Evolutionary conservation across 2,113 vertebrate genomes (phyloP).

Genomic region (Nanorana parkeri): DNA sequence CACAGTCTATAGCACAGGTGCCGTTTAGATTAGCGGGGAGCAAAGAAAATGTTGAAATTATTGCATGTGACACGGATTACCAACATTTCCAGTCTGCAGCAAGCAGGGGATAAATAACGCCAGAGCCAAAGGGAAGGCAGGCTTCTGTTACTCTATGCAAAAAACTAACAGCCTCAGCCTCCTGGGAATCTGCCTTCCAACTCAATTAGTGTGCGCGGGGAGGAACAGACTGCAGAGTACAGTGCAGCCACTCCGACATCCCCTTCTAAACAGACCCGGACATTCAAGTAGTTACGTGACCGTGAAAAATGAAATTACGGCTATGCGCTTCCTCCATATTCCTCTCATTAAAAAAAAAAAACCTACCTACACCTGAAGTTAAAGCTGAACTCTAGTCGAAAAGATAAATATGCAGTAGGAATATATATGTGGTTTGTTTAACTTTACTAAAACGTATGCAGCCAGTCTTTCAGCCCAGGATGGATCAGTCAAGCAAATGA

Average conservation of each 20-base stretch:
- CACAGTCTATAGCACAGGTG: not conserved
- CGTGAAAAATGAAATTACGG: not conserved
- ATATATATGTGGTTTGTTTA: no score
- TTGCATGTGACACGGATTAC: slow-evolving; percentile 44
- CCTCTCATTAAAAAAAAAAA: not conserved
- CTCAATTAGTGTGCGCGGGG: slow-evolving; percentile 41
- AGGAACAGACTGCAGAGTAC: not conserved
- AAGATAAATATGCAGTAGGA: no score
- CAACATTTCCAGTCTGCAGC: slow-evolving; percentile 47
- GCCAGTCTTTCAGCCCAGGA: no score
- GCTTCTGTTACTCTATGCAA: slow-evolving; percentile 33
- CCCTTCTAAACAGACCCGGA: not conserved
- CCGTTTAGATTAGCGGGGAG: slow-evolving; percentile 7
- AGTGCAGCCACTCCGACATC: not conserved
- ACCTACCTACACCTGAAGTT: no score
- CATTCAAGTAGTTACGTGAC: not conserved
- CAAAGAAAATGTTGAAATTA: slow-evolving; percentile 18
- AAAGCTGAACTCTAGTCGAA: no score
- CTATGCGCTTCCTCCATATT: not conserved
- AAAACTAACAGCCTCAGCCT: slow-evolving; percentile 46
- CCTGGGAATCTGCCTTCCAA: slow-evolving; percentile 42
- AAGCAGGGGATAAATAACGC: slow-evolving; percentile 47
- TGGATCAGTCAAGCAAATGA: no score
- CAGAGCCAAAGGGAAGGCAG: slow-evolving; percentile 38
- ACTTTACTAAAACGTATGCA: no score